These are phyloP conservation scores for Camelus bactrianus DNA, from an alignment of 2,113 vertebrate species.

Conservation along the genomic window DNA sequence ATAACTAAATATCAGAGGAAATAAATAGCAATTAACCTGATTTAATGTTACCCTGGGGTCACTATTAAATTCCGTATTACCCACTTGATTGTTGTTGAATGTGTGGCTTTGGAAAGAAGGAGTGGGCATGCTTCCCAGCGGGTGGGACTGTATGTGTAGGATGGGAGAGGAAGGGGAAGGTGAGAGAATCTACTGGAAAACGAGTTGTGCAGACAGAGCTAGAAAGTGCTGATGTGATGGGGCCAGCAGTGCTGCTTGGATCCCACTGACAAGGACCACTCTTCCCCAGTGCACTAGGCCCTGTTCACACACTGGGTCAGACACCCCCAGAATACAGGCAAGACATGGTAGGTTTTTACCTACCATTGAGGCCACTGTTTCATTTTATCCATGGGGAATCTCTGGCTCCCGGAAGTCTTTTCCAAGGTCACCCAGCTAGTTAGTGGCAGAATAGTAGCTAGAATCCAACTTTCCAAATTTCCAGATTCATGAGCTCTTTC, in stretches of 20 bases:
- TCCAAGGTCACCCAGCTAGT: not conserved
- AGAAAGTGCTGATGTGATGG: not conserved
- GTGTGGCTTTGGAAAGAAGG: not conserved
- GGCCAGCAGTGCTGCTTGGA: not conserved
- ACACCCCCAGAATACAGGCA: not conserved
- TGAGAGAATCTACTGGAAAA: not conserved
- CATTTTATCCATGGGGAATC: not conserved
- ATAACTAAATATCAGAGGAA: slow-evolving; percentile 33
- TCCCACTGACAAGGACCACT: not conserved
- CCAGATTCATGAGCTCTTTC: not conserved
- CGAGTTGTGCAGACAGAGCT: not conserved
- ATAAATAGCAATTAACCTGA: slow-evolving; percentile 42
- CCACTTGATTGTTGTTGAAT: not conserved
- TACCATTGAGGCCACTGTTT: not conserved
- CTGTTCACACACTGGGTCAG: not conserved
- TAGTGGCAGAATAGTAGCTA: not conserved
- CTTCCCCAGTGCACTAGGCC: not conserved
- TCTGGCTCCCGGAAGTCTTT: not conserved
- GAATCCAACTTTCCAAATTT: not conserved
- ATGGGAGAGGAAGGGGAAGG: not conserved
- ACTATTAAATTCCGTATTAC: not conserved
- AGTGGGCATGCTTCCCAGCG: not conserved
- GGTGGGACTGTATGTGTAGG: not conserved
- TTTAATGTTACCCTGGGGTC: not conserved
- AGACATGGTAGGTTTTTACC: not conserved